Conservation (phyloP, 2,888 invertebrate species). For the Acleris sparsana region DNA sequence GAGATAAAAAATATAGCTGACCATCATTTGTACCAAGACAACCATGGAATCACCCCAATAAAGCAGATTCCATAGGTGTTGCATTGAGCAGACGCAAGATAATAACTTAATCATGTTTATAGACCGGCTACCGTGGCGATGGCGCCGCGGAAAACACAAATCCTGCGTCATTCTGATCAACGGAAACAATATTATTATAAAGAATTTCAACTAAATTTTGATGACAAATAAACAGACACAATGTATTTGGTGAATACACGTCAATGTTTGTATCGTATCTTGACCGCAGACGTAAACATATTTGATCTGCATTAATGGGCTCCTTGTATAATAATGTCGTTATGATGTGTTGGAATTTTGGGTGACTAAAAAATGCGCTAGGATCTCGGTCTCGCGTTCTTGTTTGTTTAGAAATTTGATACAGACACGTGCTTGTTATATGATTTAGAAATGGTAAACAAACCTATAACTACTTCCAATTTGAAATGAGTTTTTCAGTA, state of each 20-base stretch:
- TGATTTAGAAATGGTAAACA: no score
- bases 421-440: background rate
- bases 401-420: slow-evolving; percentile 2
- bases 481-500: no score
- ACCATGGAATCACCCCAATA: background rate
- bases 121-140: slow-evolving; percentile 8
- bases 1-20: no score
- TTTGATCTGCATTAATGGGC: slow-evolving; percentile 47
- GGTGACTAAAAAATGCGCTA: slow-evolving; percentile 22
- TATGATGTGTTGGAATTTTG: slow-evolving; percentile 38
- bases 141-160: slow-evolving; percentile 21
- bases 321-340: slow-evolving; percentile 48
- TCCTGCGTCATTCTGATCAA: slow-evolving; percentile 19
- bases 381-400: slow-evolving; percentile 9
- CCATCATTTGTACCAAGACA: background rate
- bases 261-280: slow-evolving; percentile 53
- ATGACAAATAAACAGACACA: slow-evolving; percentile 54
- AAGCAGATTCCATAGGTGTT: slow-evolving; percentile 10
- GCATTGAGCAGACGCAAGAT: slow-evolving; percentile 21
- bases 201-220: slow-evolving; percentile 46
- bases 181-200: slow-evolving; percentile 19
- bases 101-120: slow-evolving; percentile 30
- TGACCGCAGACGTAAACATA: slow-evolving; percentile 51
- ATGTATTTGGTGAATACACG: slow-evolving; percentile 49
- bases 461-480: no score